Conservation (phyloP, 2,797 vertebrate species). For the Sandelia bainsii region DNA sequence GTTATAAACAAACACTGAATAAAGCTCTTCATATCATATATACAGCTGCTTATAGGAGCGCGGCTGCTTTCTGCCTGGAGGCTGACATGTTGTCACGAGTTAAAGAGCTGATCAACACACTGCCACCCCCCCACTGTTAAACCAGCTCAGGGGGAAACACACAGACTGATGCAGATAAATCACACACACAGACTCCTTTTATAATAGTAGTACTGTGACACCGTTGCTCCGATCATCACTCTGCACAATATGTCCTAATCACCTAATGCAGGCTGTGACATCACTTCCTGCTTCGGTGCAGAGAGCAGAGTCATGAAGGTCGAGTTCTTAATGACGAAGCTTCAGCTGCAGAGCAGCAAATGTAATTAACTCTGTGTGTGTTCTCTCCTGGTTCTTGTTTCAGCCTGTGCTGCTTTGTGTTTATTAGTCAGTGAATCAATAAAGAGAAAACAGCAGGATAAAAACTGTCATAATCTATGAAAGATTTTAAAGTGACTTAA, state of each 20-base stretch:
- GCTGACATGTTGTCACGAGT: constrained; percentile 27
- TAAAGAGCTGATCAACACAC: constrained; percentile 31
- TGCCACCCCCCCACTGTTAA: background rate
- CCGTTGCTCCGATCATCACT: too few relatives aligned
- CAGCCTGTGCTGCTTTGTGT: too few relatives aligned
- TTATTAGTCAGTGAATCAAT: too few relatives aligned
- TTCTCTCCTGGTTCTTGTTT: background rate
- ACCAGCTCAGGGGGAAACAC: background rate
- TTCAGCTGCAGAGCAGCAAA: background rate
- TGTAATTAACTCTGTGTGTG: background rate
- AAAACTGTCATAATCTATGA: too few relatives aligned
- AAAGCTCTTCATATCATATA: too few relatives aligned
- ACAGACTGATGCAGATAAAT: background rate
- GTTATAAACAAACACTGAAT: too few relatives aligned
- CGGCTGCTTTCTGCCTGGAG: background rate
- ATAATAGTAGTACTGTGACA: background rate
- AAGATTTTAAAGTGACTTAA: too few relatives aligned
- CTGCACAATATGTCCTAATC: background rate
- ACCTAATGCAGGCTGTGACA: background rate
- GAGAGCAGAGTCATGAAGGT: background rate
- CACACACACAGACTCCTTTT: background rate
- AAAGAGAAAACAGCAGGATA: too few relatives aligned
- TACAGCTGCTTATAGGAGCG: too few relatives aligned
- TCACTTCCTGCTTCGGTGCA: constrained; percentile 24
- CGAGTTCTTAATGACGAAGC: background rate